Evolutionary conservation across 2,888 invertebrate species (phyloP).

Genomic region (Drosophila quasianomalipes): DNA sequence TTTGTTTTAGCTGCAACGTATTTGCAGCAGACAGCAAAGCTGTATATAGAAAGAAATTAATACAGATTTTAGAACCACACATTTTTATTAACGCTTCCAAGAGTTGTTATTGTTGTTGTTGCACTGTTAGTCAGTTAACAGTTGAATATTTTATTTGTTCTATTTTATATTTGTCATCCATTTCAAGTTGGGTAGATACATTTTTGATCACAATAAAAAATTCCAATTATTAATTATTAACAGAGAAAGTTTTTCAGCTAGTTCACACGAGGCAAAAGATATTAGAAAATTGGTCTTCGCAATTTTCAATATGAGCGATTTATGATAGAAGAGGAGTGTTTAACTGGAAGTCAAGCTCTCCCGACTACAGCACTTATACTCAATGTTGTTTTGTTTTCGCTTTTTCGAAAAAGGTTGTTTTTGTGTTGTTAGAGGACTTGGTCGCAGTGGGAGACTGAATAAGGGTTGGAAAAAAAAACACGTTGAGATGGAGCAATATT

Average conservation of each 20-base stretch:
- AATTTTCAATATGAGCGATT: not conserved
- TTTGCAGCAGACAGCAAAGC: conserved; percentile 28
- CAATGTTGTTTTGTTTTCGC: conserved; percentile 19
- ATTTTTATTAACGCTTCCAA: conserved; percentile 31
- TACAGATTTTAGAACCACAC: conserved; percentile 24
- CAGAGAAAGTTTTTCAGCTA: not conserved
- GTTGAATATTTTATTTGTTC: not conserved
- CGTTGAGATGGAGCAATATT: conserved; percentile 29
- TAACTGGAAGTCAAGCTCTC: not conserved
- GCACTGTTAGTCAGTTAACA: conserved; percentile 8
- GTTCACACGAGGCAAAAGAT: not conserved
- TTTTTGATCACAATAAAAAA: not conserved
- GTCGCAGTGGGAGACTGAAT: conserved; percentile 17
- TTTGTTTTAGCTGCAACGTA: conserved; percentile 4
- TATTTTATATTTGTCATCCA: not conserved
- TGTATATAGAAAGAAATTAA: conserved; percentile 29
- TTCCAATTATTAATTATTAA: not conserved
- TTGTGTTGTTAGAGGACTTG: conserved; percentile 43
- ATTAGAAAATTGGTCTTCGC: not conserved
- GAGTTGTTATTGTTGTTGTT: not conserved
- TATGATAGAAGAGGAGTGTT: not conserved
- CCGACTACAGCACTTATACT: not conserved
- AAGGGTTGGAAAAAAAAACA: conserved; percentile 1
- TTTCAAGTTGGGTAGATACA: too few relatives aligned
- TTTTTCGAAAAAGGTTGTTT: conserved; percentile 45